A percentile compares a stretch with the other conserved stretches of the same genome.
Conservation (phyloP, 1,140 invertebrate species). For the Papilio dardanus region DNA sequence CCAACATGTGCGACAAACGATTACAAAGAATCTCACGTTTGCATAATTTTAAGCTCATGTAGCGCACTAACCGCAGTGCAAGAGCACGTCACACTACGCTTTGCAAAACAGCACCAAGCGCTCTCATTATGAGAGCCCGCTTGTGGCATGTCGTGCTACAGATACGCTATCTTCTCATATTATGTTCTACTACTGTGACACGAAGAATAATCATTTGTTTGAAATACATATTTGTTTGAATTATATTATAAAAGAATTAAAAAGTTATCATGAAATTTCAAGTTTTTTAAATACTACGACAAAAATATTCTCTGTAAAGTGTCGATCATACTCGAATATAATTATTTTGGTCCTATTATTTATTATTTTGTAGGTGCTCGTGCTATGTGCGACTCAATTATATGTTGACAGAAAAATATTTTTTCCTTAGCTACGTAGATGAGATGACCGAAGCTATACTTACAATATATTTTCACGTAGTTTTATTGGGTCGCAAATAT, state of each 20-base stretch:
- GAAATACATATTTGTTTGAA: not conserved
- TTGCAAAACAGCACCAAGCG: conserved; percentile 32
- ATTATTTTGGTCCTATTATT: not conserved
- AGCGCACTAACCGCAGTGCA: conserved; percentile 22
- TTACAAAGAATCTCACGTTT: not conserved
- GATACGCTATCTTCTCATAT: conserved; percentile 6
- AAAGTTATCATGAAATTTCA: not conserved
- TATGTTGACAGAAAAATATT: not conserved
- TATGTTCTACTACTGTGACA: not conserved
- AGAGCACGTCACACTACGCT: conserved; percentile 22
- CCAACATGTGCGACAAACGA: not conserved
- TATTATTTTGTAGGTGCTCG: not conserved
- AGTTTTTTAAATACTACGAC: no score
- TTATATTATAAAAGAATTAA: not conserved
- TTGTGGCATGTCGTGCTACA: conserved; percentile 7
- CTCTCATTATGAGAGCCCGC: conserved; percentile 24
- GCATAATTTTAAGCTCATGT: conserved; percentile 20
- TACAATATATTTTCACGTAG: conserved; percentile 6
- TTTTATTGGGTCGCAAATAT: conserved; percentile 19
- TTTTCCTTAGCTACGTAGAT: not conserved
- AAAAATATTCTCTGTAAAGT: not conserved
- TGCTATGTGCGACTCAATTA: not conserved
- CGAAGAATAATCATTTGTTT: not conserved
- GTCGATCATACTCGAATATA: not conserved
- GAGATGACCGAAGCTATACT: not conserved